Base-by-base conservation (phyloP, 2,113 vertebrate species). In the Rallus limicola region DNA sequence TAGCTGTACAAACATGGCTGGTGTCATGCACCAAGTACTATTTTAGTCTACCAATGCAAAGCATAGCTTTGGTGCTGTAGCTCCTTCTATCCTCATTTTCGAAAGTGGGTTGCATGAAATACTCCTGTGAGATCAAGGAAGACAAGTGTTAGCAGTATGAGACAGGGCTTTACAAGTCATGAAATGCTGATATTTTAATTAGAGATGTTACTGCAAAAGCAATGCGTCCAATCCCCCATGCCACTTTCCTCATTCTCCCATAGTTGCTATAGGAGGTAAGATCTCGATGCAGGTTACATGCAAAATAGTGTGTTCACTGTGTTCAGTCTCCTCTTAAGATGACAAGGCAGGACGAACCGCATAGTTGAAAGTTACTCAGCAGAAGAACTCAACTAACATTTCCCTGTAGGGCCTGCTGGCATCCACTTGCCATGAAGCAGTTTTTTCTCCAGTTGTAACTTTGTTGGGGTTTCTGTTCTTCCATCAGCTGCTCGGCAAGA, bases 391-490 rank as follows among this genome's bases (percentile, higher is more conserved):
- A 88, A 11, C 20, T 23, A 38, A 2, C 40, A n/a, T 52, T 46
- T 82, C 14, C 21, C 33, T 55, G 14, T 21, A 70, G 38, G 5
- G 11, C 12, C 82, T 85, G 50, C 40, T 72, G 24, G 17, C 85
- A 44, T 52, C 97, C 87, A 88, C 38, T 90, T 91, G 36, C 83
- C 71, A 64, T 36, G 50, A 95, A 91, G 59, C 79, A 78, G 55
- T 91, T 64, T 93, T 88, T 96, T 82, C 86, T 92, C 90, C 31
- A 33, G 13, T 77, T 18, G 0, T 69, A 48, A 77, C 26, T 96
- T 75, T 75, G 9, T 42, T 90, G 23, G 56, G 15, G n/a, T 68
- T 92, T 92, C 86, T 93, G 11, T 53, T 88, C 71, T 60, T 90
- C 62, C 34, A 25, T 33, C 42, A 29, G 48, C 60, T 87, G 74